These are phyloP conservation scores for Aphis gossypii DNA, from an alignment of 1,140 invertebrate species.

Conservation along the genomic window DNA sequence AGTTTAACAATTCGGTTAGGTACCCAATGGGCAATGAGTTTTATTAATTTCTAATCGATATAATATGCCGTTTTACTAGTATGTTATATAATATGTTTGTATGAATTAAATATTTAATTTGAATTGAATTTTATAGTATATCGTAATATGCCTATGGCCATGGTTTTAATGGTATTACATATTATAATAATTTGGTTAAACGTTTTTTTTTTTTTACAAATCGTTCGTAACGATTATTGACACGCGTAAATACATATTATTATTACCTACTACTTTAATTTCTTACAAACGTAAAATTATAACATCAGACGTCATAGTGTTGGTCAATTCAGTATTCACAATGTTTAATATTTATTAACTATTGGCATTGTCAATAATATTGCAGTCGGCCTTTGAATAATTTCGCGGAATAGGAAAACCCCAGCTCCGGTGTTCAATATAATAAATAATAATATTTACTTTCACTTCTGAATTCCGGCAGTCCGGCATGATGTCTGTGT, in stretches of 20 bases:
- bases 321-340: background rate
- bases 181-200: background rate
- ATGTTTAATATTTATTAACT: background rate
- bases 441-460: constrained; percentile 17
- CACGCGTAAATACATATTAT: background rate
- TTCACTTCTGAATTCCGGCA: background rate
- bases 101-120: background rate
- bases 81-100: background rate
- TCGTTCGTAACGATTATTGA: background rate
- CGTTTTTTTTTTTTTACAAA: background rate
- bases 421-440: background rate
- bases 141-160: background rate
- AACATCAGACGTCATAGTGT: background rate
- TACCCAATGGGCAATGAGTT: background rate
- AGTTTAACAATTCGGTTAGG: too few relatives aligned
- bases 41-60: background rate
- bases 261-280: background rate
- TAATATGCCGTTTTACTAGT: background rate
- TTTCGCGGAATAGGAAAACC: background rate
- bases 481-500: background rate
- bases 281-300: background rate
- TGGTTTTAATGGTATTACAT: background rate
- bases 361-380: background rate
- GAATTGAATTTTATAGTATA: background rate
- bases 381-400: background rate